Base-by-base conservation (phyloP, 2,888 invertebrate species). In the Hylaea fasciaria region DNA sequence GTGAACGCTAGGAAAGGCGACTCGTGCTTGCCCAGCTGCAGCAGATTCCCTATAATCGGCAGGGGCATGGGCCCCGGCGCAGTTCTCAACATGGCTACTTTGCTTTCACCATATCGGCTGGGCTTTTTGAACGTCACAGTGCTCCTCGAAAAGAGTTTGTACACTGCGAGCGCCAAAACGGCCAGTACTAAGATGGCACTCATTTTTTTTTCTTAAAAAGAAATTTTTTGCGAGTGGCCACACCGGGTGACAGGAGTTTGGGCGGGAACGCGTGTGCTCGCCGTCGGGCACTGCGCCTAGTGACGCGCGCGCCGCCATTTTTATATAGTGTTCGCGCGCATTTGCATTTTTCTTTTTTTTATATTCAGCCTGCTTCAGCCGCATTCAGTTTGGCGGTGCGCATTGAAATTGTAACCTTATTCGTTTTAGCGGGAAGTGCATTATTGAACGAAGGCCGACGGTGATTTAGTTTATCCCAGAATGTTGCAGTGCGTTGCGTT, bases 1-100 rank as follows among this genome's bases (percentile, higher is more conserved):
- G 95, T 94, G 69, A 97, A 96, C 2, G 94, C 94, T 68, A 95
- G 94, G 71, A 96, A 96, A 0, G 96, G 96, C 3, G 94, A 93
- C 51, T 94, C 94, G 61, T 93, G 87, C 39, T 94, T 94, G 11
- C 92, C 92, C 51, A 96, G 80, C 16, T 95, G 91, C 78, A 95
- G 95, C 65, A 96, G 86, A 79, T 94, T 95, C 14, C 96, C 96
- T 59, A 96, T 87, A 0, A 96, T 69, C 0, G 96, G 96, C 64
- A 91, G 72, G 12, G 95, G 93, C 14, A 82, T 77, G 0, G 96
- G 96, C 0, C 96, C 96, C 43, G 95, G 95, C 11, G 95, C 93
- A 66, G 89, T 81, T 59, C 80, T 81, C 11, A 88, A 69, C n/a
- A 77, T 69, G 13, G 76, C 65, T 4, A 73, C 64, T 46, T 72